Evolutionary conservation across 2,888 invertebrate species (phyloP), one percentile per base, ranked within the genome.

Genomic region (Himalopsyche japonica): DNA sequence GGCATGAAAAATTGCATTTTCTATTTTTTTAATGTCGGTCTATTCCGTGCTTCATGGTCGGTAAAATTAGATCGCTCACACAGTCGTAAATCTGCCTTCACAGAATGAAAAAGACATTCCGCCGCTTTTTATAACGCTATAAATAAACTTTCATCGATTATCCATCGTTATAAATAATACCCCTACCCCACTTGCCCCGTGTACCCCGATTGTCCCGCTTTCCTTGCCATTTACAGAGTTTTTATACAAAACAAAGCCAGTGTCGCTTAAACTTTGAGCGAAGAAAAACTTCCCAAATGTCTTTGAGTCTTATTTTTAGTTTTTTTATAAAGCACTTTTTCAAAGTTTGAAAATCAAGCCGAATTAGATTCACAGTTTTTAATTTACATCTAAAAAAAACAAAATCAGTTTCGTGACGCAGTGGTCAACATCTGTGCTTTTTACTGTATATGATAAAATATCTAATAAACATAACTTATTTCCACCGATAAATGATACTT

Each of bases 21-120:
- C 78, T 82, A 57, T 57, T 57, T 57, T 57, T 57, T 20, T 57
- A 57, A 57, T n/a, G 57, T 57, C 20, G 24, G 57, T 43, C 57
- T 57, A 57, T 57, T 20, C 3, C 57, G 57, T 57, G 57, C 57
- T 24, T 57, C 57, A 57, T 24, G 57, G 57, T n/a, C 34, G 83
- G 70, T 48, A 80, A 79, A 79, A 83, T 83, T 81, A 82, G 80
- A 83, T 49, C 77, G 37, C 81, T 77, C 43, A 32, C 30, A 24
- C 15, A 49, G 79, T 81, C 85, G 81, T 86, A 86, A 86, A 86
- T 86, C 85, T 86, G 81, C 80, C 80, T 48, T 24, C 81, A 49
- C 80, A 83, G 83, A 84, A 86, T 84, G 84, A 84, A 86, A 86
- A 84, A 86, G 84, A 86, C 85, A 80, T 86, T 86, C 80, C 78